Conservation (phyloP, 1,140 invertebrate genomes). For the Gryon sp. region DNA sequence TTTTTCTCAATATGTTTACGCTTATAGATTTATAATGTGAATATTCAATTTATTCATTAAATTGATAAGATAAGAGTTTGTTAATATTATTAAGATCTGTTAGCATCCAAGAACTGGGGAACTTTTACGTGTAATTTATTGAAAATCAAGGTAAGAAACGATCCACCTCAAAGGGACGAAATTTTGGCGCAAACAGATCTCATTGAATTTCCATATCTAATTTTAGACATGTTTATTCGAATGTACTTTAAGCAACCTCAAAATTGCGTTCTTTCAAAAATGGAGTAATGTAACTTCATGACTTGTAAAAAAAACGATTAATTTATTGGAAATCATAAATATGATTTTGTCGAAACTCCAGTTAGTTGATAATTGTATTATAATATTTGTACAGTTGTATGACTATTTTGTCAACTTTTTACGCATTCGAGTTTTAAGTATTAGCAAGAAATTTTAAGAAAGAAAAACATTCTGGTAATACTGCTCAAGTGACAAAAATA, state of each 20-base stretch:
- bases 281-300: slow-evolving; percentile 12
- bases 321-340: slow-evolving; percentile 23
- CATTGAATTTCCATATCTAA: not conserved
- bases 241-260: not conserved
- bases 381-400: slow-evolving; percentile 33
- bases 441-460: too few relatives aligned
- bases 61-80: slow-evolving; percentile 22
- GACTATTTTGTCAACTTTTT: slow-evolving; percentile 13
- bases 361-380: slow-evolving; percentile 41
- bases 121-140: too few relatives aligned
- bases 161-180: too few relatives aligned
- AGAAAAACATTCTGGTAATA: too few relatives aligned
- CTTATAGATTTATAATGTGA: slow-evolving; percentile 41
- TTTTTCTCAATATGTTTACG: slow-evolving; percentile 30
- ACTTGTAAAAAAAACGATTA: slow-evolving; percentile 28
- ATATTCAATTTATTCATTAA: slow-evolving; percentile 19
- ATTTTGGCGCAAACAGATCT: too few relatives aligned
- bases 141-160: too few relatives aligned
- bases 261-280: slow-evolving; percentile 5
- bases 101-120: too few relatives aligned
- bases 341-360: slow-evolving; percentile 29
- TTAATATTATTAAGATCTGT: slow-evolving; percentile 19
- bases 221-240: not conserved
- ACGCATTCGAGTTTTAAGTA: slow-evolving; percentile 11
- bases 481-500: too few relatives aligned